Percentiles rank a stretch among this genome's conserved stretches.
Conservation (phyloP, 2,113 vertebrate genomes). For the Melanocharis versteri region DNA sequence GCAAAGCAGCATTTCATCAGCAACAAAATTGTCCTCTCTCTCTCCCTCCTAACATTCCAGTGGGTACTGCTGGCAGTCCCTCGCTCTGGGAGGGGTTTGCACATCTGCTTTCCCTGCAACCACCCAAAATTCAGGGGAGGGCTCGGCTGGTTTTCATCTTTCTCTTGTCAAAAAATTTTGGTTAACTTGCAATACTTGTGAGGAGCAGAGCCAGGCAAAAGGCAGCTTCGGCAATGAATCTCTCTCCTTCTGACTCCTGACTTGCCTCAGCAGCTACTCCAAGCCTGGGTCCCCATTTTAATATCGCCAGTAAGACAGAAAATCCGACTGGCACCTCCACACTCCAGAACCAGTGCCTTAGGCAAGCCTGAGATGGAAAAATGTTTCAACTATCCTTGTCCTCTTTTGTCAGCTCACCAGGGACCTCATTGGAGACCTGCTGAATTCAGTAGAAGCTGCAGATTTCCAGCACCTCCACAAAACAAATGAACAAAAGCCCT, state of each 20-base stretch:
- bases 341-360: background rate
- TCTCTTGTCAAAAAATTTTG: background rate
- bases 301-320: background rate
- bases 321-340: background rate
- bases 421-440: background rate
- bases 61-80: background rate
- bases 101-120: background rate
- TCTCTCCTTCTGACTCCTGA: background rate
- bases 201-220: background rate
- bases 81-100: background rate
- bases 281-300: background rate
- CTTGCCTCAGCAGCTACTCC: background rate
- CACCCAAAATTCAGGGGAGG: background rate
- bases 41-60: background rate
- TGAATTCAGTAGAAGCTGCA: background rate
- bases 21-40: background rate
- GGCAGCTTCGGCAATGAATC: background rate
- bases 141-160: background rate
- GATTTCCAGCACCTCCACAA: background rate
- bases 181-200: background rate
- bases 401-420: background rate
- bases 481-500: background rate
- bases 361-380: background rate
- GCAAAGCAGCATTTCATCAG: constrained; percentile 36
- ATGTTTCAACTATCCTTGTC: background rate